Evolutionary conservation across 2,888 invertebrate genomes (phyloP), one percentile per base, ranked within the genome.

Genomic region (Polydrusus cervinus): DNA sequence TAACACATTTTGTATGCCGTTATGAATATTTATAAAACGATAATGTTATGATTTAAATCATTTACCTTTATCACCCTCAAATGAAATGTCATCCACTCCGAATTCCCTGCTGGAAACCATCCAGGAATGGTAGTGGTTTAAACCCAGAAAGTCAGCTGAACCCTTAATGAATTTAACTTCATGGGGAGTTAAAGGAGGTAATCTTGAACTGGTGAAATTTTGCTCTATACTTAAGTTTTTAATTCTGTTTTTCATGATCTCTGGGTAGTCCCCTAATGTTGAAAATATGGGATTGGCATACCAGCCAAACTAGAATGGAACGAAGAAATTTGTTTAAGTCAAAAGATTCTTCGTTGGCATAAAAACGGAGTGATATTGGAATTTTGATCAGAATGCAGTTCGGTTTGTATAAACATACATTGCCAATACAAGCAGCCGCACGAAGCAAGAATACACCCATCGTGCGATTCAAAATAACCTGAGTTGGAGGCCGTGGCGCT

Each of bases 101-200:
- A 72, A 88, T n/a, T 82, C 75, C 1, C 80, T 68, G 45, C 82
- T 70, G 10, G 87, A 79, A 0, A 88, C 87, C 77, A 90, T 67
- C 75, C 85, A 86, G 0, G 90, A 87, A 0, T 91, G 89, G 84
- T 92, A 93, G 71, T 91, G 89, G 81, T 93, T 93, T 6, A 93
- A 79, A 0, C 92, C 93, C 38, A 93, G 87, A 84, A 92, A 93
- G 83, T 94, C 93, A 76, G 82, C 88, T 77, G 88, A 89, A 81
- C 88, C 91, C 82, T 81, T 81, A 51, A 90, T 86, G 9, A 83
- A 81, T 34, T 85, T 75, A 8, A 89, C 84, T 87, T 90, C 89
- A 11, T 85, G 78, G 11, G 78, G 49, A 0, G 86, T 84, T 62
- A 90, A 88, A 47, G 75, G 71, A 0, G 90, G 90, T 25, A 91